Percentiles rank a stretch among this genome's conserved stretches.
Conservation (phyloP, 1,140 invertebrate genomes). For the Phymastichus coffea region DNA sequence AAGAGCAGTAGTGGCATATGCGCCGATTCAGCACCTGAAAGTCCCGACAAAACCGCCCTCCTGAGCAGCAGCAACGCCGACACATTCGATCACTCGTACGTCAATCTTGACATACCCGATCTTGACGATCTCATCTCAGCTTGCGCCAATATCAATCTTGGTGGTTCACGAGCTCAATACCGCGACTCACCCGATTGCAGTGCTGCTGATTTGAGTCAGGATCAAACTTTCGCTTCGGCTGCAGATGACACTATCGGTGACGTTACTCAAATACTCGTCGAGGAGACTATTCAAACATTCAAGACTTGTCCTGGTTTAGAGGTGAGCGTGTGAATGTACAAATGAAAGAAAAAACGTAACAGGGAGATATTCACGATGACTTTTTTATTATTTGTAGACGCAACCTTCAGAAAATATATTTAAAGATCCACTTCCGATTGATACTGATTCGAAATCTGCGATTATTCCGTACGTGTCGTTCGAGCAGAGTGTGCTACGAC, state of each 20-base stretch:
- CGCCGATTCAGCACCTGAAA: conserved; percentile 28
- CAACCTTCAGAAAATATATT: not conserved
- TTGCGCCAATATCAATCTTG: conserved; percentile 37
- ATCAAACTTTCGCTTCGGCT: conserved; percentile 44
- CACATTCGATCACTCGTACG: conserved; percentile 34
- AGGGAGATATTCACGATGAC: no score
- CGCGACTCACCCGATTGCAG: not conserved
- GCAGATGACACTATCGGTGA: conserved; percentile 28
- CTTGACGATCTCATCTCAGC: conserved; percentile 42
- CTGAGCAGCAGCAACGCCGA: not conserved
- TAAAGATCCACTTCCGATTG: not conserved
- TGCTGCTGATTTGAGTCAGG: conserved; percentile 34
- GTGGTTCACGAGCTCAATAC: not conserved
- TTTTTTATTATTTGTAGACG: no score
- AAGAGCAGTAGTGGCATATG: conserved; percentile 43
- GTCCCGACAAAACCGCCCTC: conserved; percentile 15
- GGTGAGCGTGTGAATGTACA: not conserved
- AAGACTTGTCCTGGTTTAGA: conserved; percentile 7
- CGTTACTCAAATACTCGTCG: not conserved
- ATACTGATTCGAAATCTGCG: not conserved
- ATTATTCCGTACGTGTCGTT: conserved; percentile 10
- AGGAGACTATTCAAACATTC: conserved; percentile 12
- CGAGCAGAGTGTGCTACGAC: conserved; percentile 10
- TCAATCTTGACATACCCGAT: conserved; percentile 36
- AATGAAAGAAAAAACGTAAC: no score